Evolutionary conservation across 2,797 vertebrate genomes (phyloP).

Genomic region (Pangasius krempfi): DNA sequence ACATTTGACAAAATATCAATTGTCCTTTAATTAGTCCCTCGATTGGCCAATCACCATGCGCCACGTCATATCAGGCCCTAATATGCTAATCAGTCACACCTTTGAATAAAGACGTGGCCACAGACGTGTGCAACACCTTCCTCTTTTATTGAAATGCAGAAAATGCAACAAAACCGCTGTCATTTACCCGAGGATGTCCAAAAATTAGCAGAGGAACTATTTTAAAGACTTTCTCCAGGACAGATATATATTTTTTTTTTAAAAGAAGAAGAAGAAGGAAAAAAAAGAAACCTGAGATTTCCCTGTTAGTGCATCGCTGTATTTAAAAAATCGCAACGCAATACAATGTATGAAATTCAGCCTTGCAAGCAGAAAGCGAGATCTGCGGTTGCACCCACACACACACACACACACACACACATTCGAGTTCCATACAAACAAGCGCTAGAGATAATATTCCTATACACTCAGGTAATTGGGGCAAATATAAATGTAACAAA

Average conservation of each 20-base stretch:
- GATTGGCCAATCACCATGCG: background rate
- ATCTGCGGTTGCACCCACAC: conserved; percentile 62
- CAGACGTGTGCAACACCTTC: conserved; percentile 46
- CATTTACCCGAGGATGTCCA: conserved; percentile 65
- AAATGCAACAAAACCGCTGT: conserved; percentile 69
- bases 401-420: conserved; percentile 63
- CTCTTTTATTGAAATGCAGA: conserved; percentile 80
- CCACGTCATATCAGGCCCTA: background rate
- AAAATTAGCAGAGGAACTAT: conserved; percentile 69
- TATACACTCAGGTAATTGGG: conserved; percentile 81
- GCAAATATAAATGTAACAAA: conserved; percentile 79
- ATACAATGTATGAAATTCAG: conserved; percentile 55
- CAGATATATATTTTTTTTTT: conserved; percentile 30
- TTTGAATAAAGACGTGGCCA: conserved; percentile 22
- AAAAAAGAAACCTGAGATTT: conserved; percentile 86
- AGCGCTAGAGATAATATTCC: conserved; percentile 74
- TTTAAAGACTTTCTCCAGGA: conserved; percentile 63
- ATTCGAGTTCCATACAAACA: conserved; percentile 71
- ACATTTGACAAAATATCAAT: background rate
- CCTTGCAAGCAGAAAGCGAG: conserved; percentile 39
- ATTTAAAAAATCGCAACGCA: conserved; percentile 50
- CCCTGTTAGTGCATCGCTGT: conserved; percentile 64
- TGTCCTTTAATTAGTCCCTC: background rate
- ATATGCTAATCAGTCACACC: background rate
- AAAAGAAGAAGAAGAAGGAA: conserved; percentile 75